Conservation (phyloP, 2,797 vertebrate species). For the Psittacula echo region DNA sequence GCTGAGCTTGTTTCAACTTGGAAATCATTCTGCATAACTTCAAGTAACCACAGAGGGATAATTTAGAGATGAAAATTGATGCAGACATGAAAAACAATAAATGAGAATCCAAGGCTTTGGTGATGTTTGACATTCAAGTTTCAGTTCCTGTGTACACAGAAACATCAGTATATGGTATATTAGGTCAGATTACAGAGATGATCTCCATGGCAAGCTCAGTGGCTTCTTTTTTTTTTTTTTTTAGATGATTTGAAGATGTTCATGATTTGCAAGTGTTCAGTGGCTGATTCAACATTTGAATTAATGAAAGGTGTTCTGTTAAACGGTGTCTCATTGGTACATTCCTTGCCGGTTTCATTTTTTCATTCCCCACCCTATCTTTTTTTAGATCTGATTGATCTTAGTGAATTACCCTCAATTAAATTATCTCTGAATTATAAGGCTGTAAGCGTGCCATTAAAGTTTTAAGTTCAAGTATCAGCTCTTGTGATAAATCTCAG, state of each 20-base stretch:
- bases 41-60: background rate
- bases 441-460: slow-evolving; percentile 14
- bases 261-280: background rate
- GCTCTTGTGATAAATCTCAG: slow-evolving; percentile 31
- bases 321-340: background rate
- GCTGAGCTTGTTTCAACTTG: background rate
- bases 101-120: background rate
- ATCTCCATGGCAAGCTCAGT: background rate
- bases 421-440: slow-evolving; percentile 40
- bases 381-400: slow-evolving; percentile 24
- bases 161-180: background rate
- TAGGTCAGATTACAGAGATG: background rate
- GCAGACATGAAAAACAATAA: background rate
- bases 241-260: background rate
- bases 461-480: slow-evolving; percentile 57
- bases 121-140: background rate
- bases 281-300: background rate
- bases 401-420: background rate
- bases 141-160: background rate
- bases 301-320: background rate
- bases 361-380: background rate
- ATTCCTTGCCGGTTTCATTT: background rate
- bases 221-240: background rate
- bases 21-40: slow-evolving; percentile 27
- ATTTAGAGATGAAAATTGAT: slow-evolving; percentile 17